A percentile compares a stretch with the other conserved stretches of the same genome.
Evolutionary conservation across 2,888 invertebrate genomes (phyloP).

Genomic region (Iselma pallidipennis): DNA sequence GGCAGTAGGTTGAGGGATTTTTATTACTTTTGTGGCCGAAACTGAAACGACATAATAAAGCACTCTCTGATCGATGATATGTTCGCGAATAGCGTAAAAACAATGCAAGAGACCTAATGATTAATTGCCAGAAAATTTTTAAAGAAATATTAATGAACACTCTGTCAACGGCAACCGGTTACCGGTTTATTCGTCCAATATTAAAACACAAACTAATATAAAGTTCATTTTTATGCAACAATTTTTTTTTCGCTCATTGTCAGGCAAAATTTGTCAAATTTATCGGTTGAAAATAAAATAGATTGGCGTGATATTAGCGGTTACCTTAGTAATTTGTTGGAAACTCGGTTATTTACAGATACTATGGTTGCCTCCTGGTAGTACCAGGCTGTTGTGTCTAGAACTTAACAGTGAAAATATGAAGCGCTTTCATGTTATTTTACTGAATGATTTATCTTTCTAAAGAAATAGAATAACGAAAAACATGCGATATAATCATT

Average conservation of each 20-base stretch:
- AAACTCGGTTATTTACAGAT: not conserved
- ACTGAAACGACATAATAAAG: slow-evolving; percentile 4
- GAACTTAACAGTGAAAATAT: too few species aligned
- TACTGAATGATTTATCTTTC: too few species aligned
- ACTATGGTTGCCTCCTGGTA: not conserved
- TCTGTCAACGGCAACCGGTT: slow-evolving; percentile 1
- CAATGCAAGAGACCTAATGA: not conserved
- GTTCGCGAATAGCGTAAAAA: slow-evolving; percentile 1
- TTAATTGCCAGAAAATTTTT: slow-evolving; percentile 2
- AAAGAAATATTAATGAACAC: slow-evolving; percentile 6
- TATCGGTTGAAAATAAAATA: not conserved
- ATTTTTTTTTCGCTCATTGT: too few species aligned
- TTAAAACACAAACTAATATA: too few species aligned
- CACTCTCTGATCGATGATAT: slow-evolving; percentile 2
- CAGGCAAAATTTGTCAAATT: too few species aligned
- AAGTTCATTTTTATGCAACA: not conserved
- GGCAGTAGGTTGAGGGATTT: not conserved
- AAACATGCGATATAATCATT: not conserved
- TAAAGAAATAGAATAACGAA: not conserved
- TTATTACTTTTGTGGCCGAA: not conserved
- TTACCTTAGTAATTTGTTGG: not conserved
- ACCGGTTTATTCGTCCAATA: not conserved
- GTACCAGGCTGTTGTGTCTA: too few species aligned
- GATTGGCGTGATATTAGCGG: not conserved
- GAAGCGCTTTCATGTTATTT: too few species aligned